Percentiles rank a stretch among this genome's conserved stretches.
Evolutionary conservation across 2,888 invertebrate genomes (phyloP).

Genomic region (Drosophila anomelani): DNA sequence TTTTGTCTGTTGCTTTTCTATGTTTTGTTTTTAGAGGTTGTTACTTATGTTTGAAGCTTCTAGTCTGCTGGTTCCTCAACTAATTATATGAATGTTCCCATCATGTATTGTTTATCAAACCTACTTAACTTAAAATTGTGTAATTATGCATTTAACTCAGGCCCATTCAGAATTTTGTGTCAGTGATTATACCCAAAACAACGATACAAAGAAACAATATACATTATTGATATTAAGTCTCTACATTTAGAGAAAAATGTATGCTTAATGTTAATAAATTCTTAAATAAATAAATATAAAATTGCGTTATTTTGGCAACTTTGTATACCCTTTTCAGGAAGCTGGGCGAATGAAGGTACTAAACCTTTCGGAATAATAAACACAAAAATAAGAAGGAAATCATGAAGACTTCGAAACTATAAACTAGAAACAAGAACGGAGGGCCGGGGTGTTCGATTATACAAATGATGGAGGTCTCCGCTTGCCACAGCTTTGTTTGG

Average conservation of each 20-base stretch:
- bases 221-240: no score
- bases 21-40: background rate
- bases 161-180: background rate
- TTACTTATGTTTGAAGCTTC: conserved; percentile 15
- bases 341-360: no score
- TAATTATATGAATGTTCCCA: background rate
- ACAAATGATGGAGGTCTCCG: background rate
- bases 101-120: conserved; percentile 5
- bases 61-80: conserved; percentile 18
- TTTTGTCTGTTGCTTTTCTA: background rate
- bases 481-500: background rate
- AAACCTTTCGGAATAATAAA: no score
- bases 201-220: no score
- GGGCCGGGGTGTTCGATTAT: background rate
- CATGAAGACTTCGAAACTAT: conserved; percentile 4
- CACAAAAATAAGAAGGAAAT: background rate
- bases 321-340: no score
- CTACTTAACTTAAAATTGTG: background rate
- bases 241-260: no score
- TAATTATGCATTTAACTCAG: background rate
- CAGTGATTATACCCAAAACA: no score
- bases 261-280: no score
- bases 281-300: no score
- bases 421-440: conserved; percentile 7
- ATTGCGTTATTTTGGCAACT: no score